These are phyloP conservation scores for Oscheius sp. DNA, from an alignment of 2,888 invertebrate species.

Conservation along the genomic window DNA sequence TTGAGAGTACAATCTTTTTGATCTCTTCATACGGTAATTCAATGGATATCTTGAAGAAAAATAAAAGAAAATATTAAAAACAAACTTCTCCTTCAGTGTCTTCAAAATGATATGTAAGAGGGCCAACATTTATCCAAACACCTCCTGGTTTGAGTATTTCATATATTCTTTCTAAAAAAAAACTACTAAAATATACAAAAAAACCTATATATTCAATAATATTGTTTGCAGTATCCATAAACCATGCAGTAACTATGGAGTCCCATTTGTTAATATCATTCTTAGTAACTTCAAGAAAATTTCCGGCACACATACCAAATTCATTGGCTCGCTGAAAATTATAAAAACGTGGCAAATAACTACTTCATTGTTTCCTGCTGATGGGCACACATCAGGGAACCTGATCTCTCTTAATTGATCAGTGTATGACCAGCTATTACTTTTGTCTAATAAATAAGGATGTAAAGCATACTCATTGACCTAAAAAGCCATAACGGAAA, in stretches of 20 bases:
- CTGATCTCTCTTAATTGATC: slow-evolving; percentile 82
- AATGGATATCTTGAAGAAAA: slow-evolving; percentile 33
- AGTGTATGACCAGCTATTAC: slow-evolving; percentile 84
- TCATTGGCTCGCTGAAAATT: slow-evolving; percentile 11
- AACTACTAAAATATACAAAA: neutral
- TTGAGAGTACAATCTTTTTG: slow-evolving; percentile 31
- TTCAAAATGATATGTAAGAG: slow-evolving; percentile 82
- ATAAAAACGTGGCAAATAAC: neutral
- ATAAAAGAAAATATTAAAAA: neutral
- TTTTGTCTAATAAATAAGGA: slow-evolving; percentile 94
- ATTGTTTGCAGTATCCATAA: slow-evolving; percentile 97
- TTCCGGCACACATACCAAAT: slow-evolving; percentile 93
- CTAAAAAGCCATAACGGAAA: slow-evolving; percentile 37
- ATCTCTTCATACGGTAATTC: slow-evolving; percentile 46
- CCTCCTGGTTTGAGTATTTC: slow-evolving; percentile 84
- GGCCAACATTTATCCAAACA: slow-evolving; percentile 74
- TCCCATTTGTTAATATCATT: slow-evolving; percentile 82
- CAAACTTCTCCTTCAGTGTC: slow-evolving; percentile 50
- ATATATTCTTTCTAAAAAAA: slow-evolving; percentile 71
- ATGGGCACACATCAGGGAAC: slow-evolving; percentile 89
- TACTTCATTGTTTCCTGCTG: slow-evolving; percentile 17
- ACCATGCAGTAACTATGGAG: slow-evolving; percentile 94
- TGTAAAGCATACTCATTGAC: slow-evolving; percentile 82
- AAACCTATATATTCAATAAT: slow-evolving; percentile 86
- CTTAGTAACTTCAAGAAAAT: slow-evolving; percentile 85